Base-by-base conservation (phyloP, 2,888 invertebrate species). In the Bruchidius siliquastri region DNA sequence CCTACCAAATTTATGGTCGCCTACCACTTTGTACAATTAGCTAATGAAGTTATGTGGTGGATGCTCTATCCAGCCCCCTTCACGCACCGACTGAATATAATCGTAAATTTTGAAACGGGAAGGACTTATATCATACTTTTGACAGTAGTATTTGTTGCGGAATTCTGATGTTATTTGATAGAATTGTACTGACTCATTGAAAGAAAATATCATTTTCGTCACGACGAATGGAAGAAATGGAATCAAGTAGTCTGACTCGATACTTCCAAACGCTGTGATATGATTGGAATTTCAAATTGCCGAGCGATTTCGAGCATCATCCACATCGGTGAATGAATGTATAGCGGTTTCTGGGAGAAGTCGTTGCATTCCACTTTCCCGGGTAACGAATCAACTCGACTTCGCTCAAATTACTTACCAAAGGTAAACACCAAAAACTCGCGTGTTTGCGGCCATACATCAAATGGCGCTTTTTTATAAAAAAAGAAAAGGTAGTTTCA, bases 1-100 rank as follows among this genome's bases (percentile, higher is more conserved):
- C 74, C 73, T 73, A 76, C 66, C 71, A 1, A 49, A 75, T 77
- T 75, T 76, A 77, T 76, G 6, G 49, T 1, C 13, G 73, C 22
- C 20, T 68, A 74, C 74, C 68, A 26, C 22, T 69, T 73, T 70
- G 72, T 76, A 75, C 78, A 76, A 78, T 78, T 77, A 77, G 75
- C 71, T 77, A 76, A 78, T 78, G 76, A 77, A 77, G 76, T 78
- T 76, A 77, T 49, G 49, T 49, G 49, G 49, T 49, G n/a, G n/a
- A n/a, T n/a, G 49, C 49, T 49, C 49, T 49, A 18, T 18, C 20
- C 49, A 8, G n/a, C 49, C 18, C 49, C 49, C 49, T 49, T 49
- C 18, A 49, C 10, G 18, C 8, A 13, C 6, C 13, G 49, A 49
- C 49, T 49, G 49, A 4, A 49, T 13, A 49, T 3, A 49, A 49